phyloP scores from a whole-genome alignment of 2,888 invertebrate genomes.

The Diabrotica balteata region DNA sequence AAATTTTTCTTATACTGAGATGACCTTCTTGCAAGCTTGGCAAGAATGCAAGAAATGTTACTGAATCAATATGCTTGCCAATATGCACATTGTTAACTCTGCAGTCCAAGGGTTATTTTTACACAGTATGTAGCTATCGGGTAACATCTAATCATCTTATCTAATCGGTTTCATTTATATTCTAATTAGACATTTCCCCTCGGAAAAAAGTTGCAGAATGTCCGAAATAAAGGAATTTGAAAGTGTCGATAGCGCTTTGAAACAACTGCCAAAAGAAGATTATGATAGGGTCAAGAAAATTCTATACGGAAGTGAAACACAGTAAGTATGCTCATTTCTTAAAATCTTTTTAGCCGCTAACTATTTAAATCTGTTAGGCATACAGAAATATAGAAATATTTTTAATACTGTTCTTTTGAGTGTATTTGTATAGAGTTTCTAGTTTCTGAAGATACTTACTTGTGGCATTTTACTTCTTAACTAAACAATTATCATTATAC shows the following conservation, averaged over 20 bases:
- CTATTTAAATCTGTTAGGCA: neutral
- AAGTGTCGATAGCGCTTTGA: slow-evolving; percentile 35
- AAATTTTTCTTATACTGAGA: too few relatives aligned
- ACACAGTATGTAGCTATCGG: slow-evolving; percentile 29
- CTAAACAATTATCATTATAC: too few relatives aligned
- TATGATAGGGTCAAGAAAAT: slow-evolving; percentile 34
- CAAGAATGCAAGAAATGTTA: slow-evolving; percentile 14
- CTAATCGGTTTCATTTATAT: slow-evolving; percentile 18
- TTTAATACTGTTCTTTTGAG: neutral
- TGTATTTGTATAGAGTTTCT: too few relatives aligned
- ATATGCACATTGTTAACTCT: slow-evolving; percentile 17
- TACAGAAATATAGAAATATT: too few relatives aligned
- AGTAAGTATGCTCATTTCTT: slow-evolving; percentile 28
- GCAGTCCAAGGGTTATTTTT: slow-evolving; percentile 31
- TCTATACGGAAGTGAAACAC: slow-evolving; percentile 34
- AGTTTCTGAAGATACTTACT: too few relatives aligned
- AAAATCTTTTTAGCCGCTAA: neutral
- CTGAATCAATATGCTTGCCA: slow-evolving; percentile 14
- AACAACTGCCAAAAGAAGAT: slow-evolving; percentile 35
- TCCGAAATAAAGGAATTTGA: slow-evolving; percentile 38
- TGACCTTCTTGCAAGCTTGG: too few relatives aligned
- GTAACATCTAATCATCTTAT: slow-evolving; percentile 30
- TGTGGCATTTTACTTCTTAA: too few relatives aligned
- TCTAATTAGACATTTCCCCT: neutral
- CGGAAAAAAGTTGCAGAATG: slow-evolving; percentile 26